These are phyloP conservation scores for Pristiophorus japonicus DNA, from an alignment of 2,113 vertebrate genomes.

Conservation along the genomic window DNA sequence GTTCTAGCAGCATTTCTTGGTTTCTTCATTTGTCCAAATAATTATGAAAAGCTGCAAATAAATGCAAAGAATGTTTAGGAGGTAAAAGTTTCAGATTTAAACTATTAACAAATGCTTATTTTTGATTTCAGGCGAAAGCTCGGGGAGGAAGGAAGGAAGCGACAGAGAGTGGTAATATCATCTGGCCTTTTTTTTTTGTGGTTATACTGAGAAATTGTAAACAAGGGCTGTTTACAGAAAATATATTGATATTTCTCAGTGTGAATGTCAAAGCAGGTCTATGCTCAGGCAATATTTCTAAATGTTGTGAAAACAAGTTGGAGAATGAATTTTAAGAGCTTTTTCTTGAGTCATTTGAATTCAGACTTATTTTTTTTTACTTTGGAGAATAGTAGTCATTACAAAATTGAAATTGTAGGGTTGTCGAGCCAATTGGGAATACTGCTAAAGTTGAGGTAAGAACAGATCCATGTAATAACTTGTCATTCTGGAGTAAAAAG, in stretches of 20 bases:
- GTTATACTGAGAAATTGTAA: background rate
- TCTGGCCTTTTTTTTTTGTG: background rate
- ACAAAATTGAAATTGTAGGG: background rate
- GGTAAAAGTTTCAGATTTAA: background rate
- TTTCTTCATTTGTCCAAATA: background rate
- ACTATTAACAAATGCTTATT: background rate
- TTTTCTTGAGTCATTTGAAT: background rate
- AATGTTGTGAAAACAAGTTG: background rate
- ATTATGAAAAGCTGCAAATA: background rate
- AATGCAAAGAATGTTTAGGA: background rate
- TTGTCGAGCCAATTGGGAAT: background rate
- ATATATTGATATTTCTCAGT: background rate
- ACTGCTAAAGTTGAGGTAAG: background rate
- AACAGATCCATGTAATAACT: background rate
- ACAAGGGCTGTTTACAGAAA: background rate
- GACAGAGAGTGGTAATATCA: background rate
- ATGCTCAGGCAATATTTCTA: background rate
- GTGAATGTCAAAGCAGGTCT: background rate
- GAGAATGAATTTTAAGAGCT: background rate
- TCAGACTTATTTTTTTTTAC: background rate
- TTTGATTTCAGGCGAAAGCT: background rate
- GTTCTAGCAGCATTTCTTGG: background rate
- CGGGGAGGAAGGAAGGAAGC: background rate
- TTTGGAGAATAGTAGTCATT: background rate
- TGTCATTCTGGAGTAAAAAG: background rate